Conservation (phyloP, 2,888 invertebrate genomes). For the Plebejus argus region DNA sequence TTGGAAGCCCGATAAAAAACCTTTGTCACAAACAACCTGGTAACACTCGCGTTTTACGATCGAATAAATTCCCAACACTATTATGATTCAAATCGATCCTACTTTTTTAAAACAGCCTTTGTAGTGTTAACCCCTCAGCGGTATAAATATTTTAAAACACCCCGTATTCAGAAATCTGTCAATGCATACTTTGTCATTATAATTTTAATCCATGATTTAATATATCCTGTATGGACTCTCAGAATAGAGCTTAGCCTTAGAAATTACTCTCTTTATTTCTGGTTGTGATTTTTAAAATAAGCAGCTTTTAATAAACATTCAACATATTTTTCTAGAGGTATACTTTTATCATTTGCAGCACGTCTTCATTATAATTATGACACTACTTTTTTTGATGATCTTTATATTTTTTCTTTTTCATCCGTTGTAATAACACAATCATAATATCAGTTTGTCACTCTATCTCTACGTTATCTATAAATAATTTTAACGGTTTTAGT, state of each 20-base stretch:
- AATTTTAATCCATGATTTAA: constrained; percentile 6
- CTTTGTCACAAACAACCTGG: constrained; percentile 72
- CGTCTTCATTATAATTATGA: background rate
- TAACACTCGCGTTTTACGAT: constrained; percentile 74
- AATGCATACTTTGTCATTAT: constrained; percentile 37
- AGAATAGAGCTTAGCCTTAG: background rate
- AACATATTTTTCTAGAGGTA: too few relatives aligned
- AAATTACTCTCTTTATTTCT: background rate
- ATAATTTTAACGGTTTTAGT: too few relatives aligned
- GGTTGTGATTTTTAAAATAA: too few relatives aligned
- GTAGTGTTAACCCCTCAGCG: constrained; percentile 49
- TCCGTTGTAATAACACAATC: too few relatives aligned
- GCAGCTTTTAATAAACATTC: too few relatives aligned
- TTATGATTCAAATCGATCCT: constrained; percentile 78
- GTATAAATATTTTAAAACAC: constrained; percentile 67
- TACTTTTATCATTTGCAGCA: too few relatives aligned
- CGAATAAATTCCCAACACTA: constrained; percentile 79
- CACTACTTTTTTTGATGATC: too few relatives aligned
- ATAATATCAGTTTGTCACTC: too few relatives aligned
- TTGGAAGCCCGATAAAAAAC: constrained; percentile 71
- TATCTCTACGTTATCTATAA: too few relatives aligned
- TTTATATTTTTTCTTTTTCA: too few relatives aligned
- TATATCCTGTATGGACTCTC: background rate
- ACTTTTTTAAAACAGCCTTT: constrained; percentile 49
- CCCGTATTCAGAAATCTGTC: constrained; percentile 41